Conservation (phyloP, 2,797 vertebrate genomes). For the Chiloscyllium punctatum region DNA sequence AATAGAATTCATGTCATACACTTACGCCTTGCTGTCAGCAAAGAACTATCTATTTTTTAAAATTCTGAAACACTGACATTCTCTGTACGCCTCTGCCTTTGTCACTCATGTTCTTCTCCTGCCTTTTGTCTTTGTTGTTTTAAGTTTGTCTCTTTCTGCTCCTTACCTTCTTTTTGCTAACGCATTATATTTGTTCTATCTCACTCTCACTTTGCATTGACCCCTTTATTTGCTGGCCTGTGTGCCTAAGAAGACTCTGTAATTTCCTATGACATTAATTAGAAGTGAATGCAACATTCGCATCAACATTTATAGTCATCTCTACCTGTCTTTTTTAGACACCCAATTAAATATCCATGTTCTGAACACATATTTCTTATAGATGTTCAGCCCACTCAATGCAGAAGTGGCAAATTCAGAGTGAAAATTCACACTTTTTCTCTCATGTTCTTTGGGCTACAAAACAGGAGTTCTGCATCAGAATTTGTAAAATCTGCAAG, state of each 20-base stretch:
- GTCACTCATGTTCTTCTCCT: neutral
- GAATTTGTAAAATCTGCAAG: neutral
- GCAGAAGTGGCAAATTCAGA: neutral
- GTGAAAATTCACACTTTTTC: neutral
- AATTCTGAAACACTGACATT: neutral
- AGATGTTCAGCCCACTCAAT: neutral
- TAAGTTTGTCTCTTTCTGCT: neutral
- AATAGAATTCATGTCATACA: neutral
- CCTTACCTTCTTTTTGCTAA: neutral
- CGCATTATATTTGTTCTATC: slow-evolving; percentile 7
- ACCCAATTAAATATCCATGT: neutral
- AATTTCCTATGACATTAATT: neutral
- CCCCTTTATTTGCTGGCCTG: neutral
- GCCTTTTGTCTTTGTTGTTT: slow-evolving; percentile 7
- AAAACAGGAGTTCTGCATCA: neutral
- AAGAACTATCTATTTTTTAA: slow-evolving; percentile 14
- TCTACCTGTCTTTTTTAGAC: neutral
- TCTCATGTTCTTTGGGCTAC: neutral
- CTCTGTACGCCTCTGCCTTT: neutral
- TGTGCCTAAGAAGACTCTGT: too few species aligned
- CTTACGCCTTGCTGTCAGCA: neutral
- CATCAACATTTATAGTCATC: neutral
- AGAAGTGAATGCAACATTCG: neutral
- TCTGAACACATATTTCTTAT: neutral
- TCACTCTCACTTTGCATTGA: neutral